Percentiles rank a stretch among this genome's conserved stretches.
phyloP scores from a whole-genome alignment of 2,888 invertebrate genomes.

The Yponomeuta evonymella region DNA sequence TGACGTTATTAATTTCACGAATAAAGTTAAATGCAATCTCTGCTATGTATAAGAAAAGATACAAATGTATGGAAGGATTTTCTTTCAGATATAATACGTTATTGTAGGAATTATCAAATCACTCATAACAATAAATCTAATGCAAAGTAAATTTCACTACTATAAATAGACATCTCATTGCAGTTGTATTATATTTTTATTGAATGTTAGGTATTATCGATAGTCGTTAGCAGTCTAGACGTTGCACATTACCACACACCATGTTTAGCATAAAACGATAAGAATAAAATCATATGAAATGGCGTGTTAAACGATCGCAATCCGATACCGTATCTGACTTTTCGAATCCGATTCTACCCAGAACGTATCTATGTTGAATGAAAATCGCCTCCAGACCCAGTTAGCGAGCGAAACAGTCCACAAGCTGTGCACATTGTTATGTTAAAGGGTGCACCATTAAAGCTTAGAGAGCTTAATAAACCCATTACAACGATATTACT shows the following conservation, averaged over 20 bases:
- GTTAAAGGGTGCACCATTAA: constrained; percentile 67
- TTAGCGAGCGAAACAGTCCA: background rate
- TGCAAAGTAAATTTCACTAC: too few relatives aligned
- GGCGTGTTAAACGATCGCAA: constrained; percentile 3
- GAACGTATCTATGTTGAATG: background rate
- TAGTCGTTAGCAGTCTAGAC: constrained; percentile 7
- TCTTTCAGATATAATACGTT: background rate
- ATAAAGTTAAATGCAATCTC: background rate
- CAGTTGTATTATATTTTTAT: background rate
- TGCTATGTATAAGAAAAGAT: background rate
- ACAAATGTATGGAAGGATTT: background rate
- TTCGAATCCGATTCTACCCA: background rate
- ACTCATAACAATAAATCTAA: too few relatives aligned
- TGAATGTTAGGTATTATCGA: background rate
- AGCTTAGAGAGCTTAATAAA: constrained; percentile 69
- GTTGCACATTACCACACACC: background rate
- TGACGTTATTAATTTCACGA: background rate
- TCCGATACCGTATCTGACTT: background rate
- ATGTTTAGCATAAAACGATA: background rate
- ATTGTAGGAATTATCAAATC: too few relatives aligned
- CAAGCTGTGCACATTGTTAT: constrained; percentile 50
- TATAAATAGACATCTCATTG: too few relatives aligned
- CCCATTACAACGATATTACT: constrained; percentile 71
- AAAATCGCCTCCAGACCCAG: background rate
- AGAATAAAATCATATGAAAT: constrained; percentile 1